Base-by-base conservation (phyloP, 2,113 vertebrate species). In the Xiphophorus hellerii region DNA sequence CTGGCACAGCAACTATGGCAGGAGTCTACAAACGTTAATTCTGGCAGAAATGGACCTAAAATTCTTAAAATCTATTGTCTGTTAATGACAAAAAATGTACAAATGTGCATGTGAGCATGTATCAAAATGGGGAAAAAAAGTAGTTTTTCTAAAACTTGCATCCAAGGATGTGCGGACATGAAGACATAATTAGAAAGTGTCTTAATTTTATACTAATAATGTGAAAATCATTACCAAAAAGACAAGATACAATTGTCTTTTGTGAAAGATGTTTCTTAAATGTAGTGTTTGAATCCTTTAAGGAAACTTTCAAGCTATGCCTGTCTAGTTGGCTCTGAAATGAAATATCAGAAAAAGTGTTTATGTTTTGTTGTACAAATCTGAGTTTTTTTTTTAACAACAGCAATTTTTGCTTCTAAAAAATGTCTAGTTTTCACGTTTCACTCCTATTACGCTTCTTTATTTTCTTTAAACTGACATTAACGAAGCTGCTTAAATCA, bases 1-100 rank as follows among this genome's bases (percentile, higher is more conserved):
- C 88, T 87, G 86, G 77, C 78, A 81, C 74, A 66, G 64, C 66
- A 0, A 83, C 80, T 58, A 63, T 71, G 84, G 83, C 76, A 58
- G 66, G 82, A 71, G 74, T 31, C 62, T 62, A 27, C 22, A 67
- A 66, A 77, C 60, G 73, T 83, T 62, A 60, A 35, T 71, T 69
- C 82, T 71, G 80, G 73, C 77, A 73, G 64, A 81, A 80, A 76
- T 14, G 62, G 71, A 74, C 14, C 63, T 82, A 71, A 74, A 76
- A 76, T 29, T 71, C 65, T 48, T 54, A 14, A 29, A 73, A 33
- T 27, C 20, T 14, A 51, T 20, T 69, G 12, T 27, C 8, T 54
- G 5, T 58, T 9, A 8, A 58, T 58, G 8, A n/a, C 22, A 58
- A 58, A 42, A 27, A 44, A 37, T 75, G 25, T 51, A 31, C 30